phyloP scores from a whole-genome alignment of 2,113 vertebrate genomes.

The Prochilodus magdalenae region DNA sequence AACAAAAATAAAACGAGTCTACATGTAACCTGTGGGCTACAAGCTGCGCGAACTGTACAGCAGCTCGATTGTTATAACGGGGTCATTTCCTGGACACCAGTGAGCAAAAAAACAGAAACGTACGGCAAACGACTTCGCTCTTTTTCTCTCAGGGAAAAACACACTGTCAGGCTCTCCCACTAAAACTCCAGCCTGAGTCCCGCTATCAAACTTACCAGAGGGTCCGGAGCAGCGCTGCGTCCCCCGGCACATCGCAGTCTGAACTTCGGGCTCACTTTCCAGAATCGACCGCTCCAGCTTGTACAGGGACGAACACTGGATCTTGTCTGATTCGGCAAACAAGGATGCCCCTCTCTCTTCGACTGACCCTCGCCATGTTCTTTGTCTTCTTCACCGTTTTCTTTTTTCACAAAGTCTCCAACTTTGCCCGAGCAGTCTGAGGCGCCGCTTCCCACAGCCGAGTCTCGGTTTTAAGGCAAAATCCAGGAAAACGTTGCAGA shows the following conservation, averaged over 20 bases:
- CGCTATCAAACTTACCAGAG: conserved; percentile 27
- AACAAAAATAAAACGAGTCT: not conserved
- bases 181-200: not conserved
- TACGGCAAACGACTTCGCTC: not conserved
- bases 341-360: conserved; percentile 17
- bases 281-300: conserved; percentile 9
- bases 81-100: conserved; percentile 42
- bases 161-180: not conserved
- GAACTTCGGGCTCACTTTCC: not conserved
- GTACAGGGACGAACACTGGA: not conserved
- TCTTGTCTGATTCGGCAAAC: conserved; percentile 3
- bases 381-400: conserved; percentile 20
- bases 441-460: not conserved
- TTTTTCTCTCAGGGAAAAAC: too few relatives aligned
- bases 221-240: not conserved
- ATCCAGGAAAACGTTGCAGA: not conserved
- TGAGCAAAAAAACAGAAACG: not conserved
- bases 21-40: not conserved
- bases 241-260: not conserved
- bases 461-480: not conserved
- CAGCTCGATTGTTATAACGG: not conserved
- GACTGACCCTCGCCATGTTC: conserved; percentile 50
- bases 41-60: not conserved
- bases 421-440: not conserved
- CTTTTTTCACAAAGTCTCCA: not conserved